Evolutionary conservation across 2,797 vertebrate genomes (phyloP).

Genomic region (Channallabes apus): DNA sequence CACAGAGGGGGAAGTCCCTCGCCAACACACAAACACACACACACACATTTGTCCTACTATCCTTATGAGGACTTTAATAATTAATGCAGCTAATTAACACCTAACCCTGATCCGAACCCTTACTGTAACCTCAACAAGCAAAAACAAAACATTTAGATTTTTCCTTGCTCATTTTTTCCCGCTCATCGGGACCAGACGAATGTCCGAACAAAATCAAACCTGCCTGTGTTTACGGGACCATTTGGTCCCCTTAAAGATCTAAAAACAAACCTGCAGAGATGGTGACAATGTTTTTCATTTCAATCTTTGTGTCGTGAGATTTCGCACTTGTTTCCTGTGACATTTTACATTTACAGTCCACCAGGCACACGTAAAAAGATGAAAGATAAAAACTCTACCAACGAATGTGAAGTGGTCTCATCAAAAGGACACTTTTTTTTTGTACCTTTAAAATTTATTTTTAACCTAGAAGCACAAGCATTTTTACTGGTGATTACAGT

Average conservation of each 20-base stretch:
- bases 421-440: not conserved
- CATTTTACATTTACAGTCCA: not conserved
- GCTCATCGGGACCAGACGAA: not conserved
- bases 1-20: slow-evolving; percentile 55
- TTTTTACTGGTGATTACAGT: too few relatives aligned
- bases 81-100: not conserved
- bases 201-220: not conserved
- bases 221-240: not conserved
- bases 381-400: not conserved
- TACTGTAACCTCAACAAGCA: not conserved
- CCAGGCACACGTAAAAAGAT: not conserved
- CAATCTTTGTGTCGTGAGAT: not conserved
- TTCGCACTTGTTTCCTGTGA: slow-evolving; percentile 4
- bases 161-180: not conserved
- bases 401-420: too few relatives aligned
- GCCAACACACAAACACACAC: slow-evolving; percentile 27
- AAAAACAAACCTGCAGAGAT: not conserved
- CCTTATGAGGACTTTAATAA: not conserved
- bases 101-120: not conserved
- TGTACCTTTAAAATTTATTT: not conserved
- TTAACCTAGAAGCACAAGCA: not conserved
- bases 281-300: slow-evolving; percentile 5
- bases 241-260: not conserved
- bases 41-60: slow-evolving; percentile 1
- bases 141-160: not conserved